phyloP scores from a whole-genome alignment of 2,797 vertebrate genomes.

The Sebastes vulpes region DNA sequence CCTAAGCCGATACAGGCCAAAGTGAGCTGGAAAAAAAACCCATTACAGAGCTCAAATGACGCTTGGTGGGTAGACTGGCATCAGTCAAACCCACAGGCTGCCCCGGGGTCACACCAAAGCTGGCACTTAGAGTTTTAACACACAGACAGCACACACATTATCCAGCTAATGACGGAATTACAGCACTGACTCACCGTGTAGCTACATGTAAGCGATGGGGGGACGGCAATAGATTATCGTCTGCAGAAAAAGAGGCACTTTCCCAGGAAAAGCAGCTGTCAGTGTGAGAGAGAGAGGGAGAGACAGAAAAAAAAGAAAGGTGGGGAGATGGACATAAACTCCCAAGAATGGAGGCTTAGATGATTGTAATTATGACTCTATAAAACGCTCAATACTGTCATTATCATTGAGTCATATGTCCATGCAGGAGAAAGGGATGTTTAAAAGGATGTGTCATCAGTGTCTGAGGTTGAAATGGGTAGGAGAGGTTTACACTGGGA shows the following conservation, averaged over 20 bases:
- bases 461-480: constrained; percentile 74
- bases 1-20: constrained; percentile 47
- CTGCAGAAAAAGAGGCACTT: constrained; percentile 77
- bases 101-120: constrained; percentile 81
- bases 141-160: constrained; percentile 85
- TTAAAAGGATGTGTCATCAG: constrained; percentile 79
- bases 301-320: constrained; percentile 48
- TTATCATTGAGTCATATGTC: constrained; percentile 85
- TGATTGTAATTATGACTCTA: constrained; percentile 84
- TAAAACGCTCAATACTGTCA: constrained; percentile 83
- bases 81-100: constrained; percentile 79
- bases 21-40: constrained; percentile 65
- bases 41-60: constrained; percentile 70
- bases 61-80: constrained; percentile 79
- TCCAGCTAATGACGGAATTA: constrained; percentile 90
- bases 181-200: constrained; percentile 88
- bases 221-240: constrained; percentile 85
- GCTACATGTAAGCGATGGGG: constrained; percentile 83
- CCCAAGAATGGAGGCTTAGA: constrained; percentile 76
- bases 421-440: constrained; percentile 76
- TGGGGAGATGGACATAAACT: constrained; percentile 80
- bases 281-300: constrained; percentile 50
- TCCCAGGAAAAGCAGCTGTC: constrained; percentile 87
- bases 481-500: constrained; percentile 68
- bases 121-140: constrained; percentile 83